These are phyloP conservation scores for Drosophila watanabei DNA, from an alignment of 1,140 invertebrate genomes.

Conservation along the genomic window DNA sequence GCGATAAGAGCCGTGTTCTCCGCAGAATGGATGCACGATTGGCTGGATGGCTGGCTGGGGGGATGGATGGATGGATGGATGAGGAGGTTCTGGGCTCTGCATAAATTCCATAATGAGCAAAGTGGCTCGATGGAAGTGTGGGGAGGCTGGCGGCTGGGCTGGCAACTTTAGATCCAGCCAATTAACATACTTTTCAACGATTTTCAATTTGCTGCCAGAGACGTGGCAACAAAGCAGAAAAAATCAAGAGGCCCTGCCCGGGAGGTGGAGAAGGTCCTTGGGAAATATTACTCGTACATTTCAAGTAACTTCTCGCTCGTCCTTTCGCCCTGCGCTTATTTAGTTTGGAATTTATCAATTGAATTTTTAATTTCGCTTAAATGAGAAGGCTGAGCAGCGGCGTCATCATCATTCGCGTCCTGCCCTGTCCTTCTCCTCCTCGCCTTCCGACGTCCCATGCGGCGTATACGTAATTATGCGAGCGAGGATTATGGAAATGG, in stretches of 20 bases:
- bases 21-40: constrained; percentile 10
- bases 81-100: background rate
- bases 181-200: constrained; percentile 69
- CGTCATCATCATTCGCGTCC: constrained; percentile 24
- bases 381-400: constrained; percentile 37
- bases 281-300: constrained; percentile 38
- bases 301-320: constrained; percentile 24
- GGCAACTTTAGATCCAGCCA: constrained; percentile 47
- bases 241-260: background rate
- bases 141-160: background rate
- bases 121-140: constrained; percentile 15
- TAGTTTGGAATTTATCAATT: constrained; percentile 72
- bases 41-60: background rate
- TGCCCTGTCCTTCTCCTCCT: too few relatives aligned
- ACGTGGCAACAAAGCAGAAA: constrained; percentile 44
- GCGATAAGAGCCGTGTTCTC: constrained; percentile 47
- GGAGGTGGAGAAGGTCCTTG: constrained; percentile 16
- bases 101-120: constrained; percentile 51
- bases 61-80: background rate
- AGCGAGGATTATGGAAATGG: constrained; percentile 65
- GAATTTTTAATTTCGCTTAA: constrained; percentile 74
- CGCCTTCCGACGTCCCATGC: constrained; percentile 43
- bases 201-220: constrained; percentile 57
- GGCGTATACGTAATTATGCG: constrained; percentile 79
- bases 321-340: constrained; percentile 21